These are phyloP conservation scores for Nothobranchius furzeri DNA, from an alignment of 2,113 vertebrate genomes.

Conservation along the genomic window DNA sequence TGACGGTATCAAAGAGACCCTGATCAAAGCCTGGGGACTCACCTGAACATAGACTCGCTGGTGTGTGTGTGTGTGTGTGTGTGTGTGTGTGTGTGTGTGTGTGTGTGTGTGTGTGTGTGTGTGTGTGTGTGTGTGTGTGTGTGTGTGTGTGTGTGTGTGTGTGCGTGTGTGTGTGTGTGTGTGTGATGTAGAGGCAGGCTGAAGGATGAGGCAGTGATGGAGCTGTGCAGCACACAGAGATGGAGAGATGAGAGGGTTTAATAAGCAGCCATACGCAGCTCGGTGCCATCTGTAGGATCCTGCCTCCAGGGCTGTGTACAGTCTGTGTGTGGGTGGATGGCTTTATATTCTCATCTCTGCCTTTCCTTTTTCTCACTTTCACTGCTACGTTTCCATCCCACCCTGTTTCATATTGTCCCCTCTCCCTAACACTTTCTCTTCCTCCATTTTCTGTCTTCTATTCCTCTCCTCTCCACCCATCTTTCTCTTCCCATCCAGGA, in stretches of 20 bases:
- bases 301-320: constrained; percentile 74
- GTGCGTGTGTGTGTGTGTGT: background rate
- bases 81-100: background rate
- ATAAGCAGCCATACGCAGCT: constrained; percentile 79
- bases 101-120: background rate
- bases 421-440: constrained; percentile 15
- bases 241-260: constrained; percentile 72
- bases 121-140: background rate
- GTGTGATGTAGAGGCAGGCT: constrained; percentile 41
- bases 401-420: constrained; percentile 32
- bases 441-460: constrained; percentile 6
- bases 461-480: constrained; percentile 1
- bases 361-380: constrained; percentile 31
- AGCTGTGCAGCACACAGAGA: constrained; percentile 60
- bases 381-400: constrained; percentile 41
- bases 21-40: constrained; percentile 68
- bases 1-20: constrained; percentile 66
- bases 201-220: constrained; percentile 69
- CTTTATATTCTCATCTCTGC: constrained; percentile 74
- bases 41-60: constrained; percentile 60
- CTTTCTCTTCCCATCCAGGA: constrained; percentile 74
- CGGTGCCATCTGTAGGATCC: constrained; percentile 76
- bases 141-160: background rate
- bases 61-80: background rate
- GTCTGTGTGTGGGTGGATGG: constrained; percentile 74